These are phyloP conservation scores for Enteromius argenteus DNA, from an alignment of 2,797 vertebrate species.

Conservation along the genomic window DNA sequence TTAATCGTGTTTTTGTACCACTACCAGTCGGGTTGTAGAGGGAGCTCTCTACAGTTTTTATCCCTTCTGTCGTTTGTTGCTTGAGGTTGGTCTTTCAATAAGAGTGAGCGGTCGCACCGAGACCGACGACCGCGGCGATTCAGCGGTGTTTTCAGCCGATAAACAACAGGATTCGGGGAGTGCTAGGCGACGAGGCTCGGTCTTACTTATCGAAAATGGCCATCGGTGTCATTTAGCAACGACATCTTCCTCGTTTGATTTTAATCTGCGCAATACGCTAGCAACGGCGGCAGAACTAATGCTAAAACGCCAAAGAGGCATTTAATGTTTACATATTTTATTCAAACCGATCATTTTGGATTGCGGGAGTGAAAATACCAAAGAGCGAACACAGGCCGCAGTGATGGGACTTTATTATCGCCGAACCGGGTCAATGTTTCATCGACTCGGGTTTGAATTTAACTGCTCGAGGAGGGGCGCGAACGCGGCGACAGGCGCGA, in stretches of 20 bases:
- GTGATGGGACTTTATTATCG: slow-evolving; percentile 17
- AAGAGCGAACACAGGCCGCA: background rate
- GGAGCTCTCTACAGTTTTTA: slow-evolving; percentile 82
- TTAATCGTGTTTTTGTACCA: slow-evolving; percentile 78
- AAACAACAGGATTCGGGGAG: background rate
- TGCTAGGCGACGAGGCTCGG: background rate
- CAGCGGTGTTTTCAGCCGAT: background rate
- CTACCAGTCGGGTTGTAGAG: slow-evolving; percentile 84
- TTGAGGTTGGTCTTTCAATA: slow-evolving; percentile 72
- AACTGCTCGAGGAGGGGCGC: slow-evolving; percentile 60
- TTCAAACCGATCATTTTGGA: background rate
- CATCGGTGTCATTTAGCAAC: slow-evolving; percentile 47
- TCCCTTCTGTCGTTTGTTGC: slow-evolving; percentile 71
- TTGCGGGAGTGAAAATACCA: background rate
- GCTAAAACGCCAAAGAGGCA: slow-evolving; percentile 6
- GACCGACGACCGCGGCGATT: slow-evolving; percentile 25
- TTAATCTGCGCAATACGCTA: slow-evolving; percentile 54
- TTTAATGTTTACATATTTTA: background rate
- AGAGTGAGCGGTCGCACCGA: slow-evolving; percentile 67
- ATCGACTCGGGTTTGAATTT: slow-evolving; percentile 52
- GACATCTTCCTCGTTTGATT: slow-evolving; percentile 64
- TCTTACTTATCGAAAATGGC: slow-evolving; percentile 41
- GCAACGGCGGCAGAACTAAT: slow-evolving; percentile 33
- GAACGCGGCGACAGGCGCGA: slow-evolving; percentile 32
- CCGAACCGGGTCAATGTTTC: slow-evolving; percentile 37